Percentiles rank a stretch among this genome's conserved stretches.
phyloP scores from a whole-genome alignment of 2,797 vertebrate genomes.

The Anguilla anguilla region DNA sequence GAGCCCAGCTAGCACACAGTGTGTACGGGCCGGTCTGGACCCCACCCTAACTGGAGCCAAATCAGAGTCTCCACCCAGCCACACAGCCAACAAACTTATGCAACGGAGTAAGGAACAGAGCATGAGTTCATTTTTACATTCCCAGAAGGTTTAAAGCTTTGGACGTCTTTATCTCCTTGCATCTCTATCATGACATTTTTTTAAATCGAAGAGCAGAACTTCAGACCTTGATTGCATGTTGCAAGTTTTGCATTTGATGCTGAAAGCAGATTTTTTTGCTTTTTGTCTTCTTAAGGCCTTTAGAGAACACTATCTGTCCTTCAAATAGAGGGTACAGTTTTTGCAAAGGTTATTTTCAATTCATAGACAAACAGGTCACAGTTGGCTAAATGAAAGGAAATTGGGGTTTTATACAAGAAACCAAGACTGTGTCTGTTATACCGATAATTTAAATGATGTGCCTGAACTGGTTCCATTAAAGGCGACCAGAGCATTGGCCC shows the following conservation, averaged over 20 bases:
- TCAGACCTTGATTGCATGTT: background rate
- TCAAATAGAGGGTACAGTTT: background rate
- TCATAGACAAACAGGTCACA: background rate
- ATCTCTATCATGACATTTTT: background rate
- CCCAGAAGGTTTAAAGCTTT: background rate
- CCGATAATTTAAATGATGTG: background rate
- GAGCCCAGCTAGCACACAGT: background rate
- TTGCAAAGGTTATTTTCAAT: background rate
- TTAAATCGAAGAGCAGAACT: background rate
- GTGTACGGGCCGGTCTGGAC: background rate
- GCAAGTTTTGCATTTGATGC: background rate
- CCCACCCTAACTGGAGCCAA: background rate
- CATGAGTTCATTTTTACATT: background rate
- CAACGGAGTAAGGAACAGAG: background rate
- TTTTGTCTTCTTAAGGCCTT: background rate
- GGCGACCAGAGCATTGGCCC: background rate
- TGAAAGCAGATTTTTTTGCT: background rate
- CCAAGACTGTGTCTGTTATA: background rate
- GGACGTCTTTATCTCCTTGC: background rate
- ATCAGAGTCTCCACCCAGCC: background rate
- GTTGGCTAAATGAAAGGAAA: background rate
- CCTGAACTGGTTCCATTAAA: background rate
- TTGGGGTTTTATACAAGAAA: background rate
- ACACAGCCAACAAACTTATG: background rate
- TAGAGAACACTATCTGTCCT: background rate